Percentiles rank a stretch among this genome's conserved stretches.
These are phyloP conservation scores for Ditylenchus dipsaci DNA, from an alignment of 1,140 invertebrate genomes.

Conservation along the genomic window DNA sequence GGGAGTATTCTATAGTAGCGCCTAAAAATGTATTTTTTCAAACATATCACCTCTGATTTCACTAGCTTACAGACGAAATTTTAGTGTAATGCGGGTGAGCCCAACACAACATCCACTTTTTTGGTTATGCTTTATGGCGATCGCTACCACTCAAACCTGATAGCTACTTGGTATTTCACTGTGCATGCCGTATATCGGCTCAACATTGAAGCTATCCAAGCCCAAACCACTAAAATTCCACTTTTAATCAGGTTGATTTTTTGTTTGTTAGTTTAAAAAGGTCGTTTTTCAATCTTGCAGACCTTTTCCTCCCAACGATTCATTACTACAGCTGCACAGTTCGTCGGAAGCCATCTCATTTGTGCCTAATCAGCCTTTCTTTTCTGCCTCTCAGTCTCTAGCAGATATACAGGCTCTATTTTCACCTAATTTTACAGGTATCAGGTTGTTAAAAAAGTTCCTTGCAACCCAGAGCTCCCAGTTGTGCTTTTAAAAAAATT, in stretches of 20 bases:
- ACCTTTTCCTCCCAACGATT: slow-evolving; percentile 4
- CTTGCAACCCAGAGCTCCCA: too few species aligned
- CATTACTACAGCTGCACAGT: neutral
- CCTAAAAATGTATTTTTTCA: too few species aligned
- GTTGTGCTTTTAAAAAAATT: too few species aligned
- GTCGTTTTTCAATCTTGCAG: neutral
- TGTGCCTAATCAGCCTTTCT: slow-evolving; percentile 21
- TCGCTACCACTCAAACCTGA: slow-evolving; percentile 14
- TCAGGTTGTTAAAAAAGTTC: too few species aligned
- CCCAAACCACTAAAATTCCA: slow-evolving; percentile 41
- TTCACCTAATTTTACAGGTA: slow-evolving; percentile 24
- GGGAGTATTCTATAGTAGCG: too few species aligned
- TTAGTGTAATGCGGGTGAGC: neutral
- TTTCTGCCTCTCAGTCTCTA: neutral
- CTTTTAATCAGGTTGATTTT: slow-evolving; percentile 2
- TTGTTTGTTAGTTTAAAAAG: neutral
- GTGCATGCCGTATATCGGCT: slow-evolving; percentile 34
- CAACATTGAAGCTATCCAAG: slow-evolving; percentile 40
- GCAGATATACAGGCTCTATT: slow-evolving; percentile 17
- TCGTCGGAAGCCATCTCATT: slow-evolving; percentile 22
- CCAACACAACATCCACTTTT: slow-evolving; percentile 15
- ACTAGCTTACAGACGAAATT: neutral
- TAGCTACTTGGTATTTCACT: slow-evolving; percentile 33
- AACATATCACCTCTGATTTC: too few species aligned
- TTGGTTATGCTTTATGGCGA: slow-evolving; percentile 39